Evolutionary conservation across 2,113 vertebrate genomes (phyloP), one percentile per base, ranked within the genome.

Genomic region (Embiotoca jacksoni): DNA sequence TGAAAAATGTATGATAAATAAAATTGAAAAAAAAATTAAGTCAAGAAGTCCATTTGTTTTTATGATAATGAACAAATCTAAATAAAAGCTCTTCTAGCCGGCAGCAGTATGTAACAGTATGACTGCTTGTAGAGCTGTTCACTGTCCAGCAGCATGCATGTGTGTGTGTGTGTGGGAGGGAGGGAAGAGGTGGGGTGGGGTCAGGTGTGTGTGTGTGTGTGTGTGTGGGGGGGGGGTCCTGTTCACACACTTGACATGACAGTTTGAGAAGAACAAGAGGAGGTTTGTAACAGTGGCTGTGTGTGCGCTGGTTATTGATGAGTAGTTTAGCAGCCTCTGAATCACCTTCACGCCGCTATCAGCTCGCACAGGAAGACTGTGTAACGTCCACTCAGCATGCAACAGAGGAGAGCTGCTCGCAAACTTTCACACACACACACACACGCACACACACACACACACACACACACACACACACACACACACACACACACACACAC

Each of bases 271-370:
- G 72, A 82, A 67, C 72, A 59, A 39, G 73, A 69, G 73, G 76
- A 53, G 69, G 58, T 30, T 69, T 53, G 71, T 63, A 32, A 54
- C 61, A 30, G 39, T 37, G 66, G 9, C 44, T 56, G 59, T 67
- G 71, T 76, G 74, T 69, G 75, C 72, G 49, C 41, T 49, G 35
- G 54, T 81, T 76, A 69, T 55, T 75, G 75, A 89, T 80, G 76
- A 85, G 76, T 5, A n/a, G 59, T 73, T 49, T 37, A 68, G 31
- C 69, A 53, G 52, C 52, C 56, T 64, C 64, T 83, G 75, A 54
- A 63, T 75, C 71, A 59, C 53, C 57, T 56, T 77, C 73, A 68
- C 23, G 77, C 52, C 73, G 50, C 60, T 59, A 64, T 76, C 68
- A 58, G 5, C 63, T 81, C 46, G 44, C 39, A 31, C 6, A 3